These are phyloP conservation scores for Pogonomyrmex barbatus DNA, from an alignment of 1,140 invertebrate species.

Conservation along the genomic window DNA sequence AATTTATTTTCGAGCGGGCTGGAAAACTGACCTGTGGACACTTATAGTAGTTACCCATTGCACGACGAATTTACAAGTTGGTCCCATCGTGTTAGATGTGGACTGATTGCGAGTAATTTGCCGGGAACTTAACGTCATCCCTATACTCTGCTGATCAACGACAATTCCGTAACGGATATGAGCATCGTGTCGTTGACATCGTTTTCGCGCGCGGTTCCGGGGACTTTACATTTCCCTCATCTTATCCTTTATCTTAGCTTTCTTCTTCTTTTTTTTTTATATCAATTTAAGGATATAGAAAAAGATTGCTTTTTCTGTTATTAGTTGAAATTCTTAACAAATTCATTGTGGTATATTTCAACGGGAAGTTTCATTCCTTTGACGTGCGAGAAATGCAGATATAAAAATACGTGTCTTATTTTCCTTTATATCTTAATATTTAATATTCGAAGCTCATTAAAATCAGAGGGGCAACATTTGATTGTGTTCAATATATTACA, in stretches of 20 bases:
- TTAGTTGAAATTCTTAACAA: not conserved
- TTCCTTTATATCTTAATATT: too few species aligned
- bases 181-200: slow-evolving; percentile 44
- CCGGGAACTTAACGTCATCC: slow-evolving; percentile 34
- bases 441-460: too few species aligned
- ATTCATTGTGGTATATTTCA: not conserved
- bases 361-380: too few species aligned
- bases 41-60: slow-evolving; percentile 2
- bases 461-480: too few species aligned
- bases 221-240: not conserved
- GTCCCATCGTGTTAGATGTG: not conserved
- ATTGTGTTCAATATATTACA: not conserved
- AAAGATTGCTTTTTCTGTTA: not conserved
- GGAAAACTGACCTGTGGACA: not conserved
- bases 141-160: not conserved
- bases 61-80: slow-evolving; percentile 23
- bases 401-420: too few species aligned
- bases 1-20: slow-evolving; percentile 47
- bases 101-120: slow-evolving; percentile 18
- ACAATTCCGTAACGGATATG: not conserved
- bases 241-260: too few species aligned
- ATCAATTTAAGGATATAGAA: not conserved
- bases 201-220: not conserved
- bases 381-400: too few species aligned
- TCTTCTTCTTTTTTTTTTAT: not conserved